Conservation (phyloP, 2,888 invertebrate genomes). For the Pilophorus perplexus region DNA sequence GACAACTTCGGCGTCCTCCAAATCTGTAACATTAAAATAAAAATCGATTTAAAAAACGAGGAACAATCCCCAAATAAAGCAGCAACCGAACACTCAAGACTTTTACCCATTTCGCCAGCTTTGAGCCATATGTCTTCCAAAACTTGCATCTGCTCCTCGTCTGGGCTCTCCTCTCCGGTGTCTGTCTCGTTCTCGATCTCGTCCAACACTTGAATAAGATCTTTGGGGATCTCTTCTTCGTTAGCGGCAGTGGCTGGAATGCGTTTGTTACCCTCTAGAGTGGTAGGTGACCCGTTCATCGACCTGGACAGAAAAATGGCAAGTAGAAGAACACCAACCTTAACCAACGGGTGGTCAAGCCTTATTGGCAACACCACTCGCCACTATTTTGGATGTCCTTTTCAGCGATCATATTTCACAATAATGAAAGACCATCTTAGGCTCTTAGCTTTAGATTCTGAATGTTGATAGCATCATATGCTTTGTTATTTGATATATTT, state of each 20-base stretch:
- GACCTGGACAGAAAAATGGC: no score
- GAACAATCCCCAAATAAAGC: background rate
- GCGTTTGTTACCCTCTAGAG: constrained; percentile 64
- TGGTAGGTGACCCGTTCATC: constrained; percentile 67
- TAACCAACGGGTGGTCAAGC: no score
- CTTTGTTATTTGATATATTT: no score
- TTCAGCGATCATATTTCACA: no score
- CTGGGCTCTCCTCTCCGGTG: constrained; percentile 61
- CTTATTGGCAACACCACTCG: no score
- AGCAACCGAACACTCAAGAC: background rate
- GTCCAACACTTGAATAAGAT: constrained; percentile 59
- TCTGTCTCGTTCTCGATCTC: constrained; percentile 56
- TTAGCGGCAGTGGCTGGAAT: constrained; percentile 59
- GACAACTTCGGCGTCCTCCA: constrained; percentile 57
- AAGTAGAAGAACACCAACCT: no score
- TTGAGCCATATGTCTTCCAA: constrained; percentile 77
- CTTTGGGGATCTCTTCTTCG: constrained; percentile 57
- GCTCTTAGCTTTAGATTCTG: no score
- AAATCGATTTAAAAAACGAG: no score
- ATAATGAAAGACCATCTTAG: no score
- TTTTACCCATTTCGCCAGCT: constrained; percentile 70
- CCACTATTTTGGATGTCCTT: no score
- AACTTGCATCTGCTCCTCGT: constrained; percentile 70
- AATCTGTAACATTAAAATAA: constrained; percentile 55
- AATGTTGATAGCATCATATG: no score